Base-by-base conservation (phyloP, 2,113 vertebrate genomes). In the Pachypanchax playfairii region DNA sequence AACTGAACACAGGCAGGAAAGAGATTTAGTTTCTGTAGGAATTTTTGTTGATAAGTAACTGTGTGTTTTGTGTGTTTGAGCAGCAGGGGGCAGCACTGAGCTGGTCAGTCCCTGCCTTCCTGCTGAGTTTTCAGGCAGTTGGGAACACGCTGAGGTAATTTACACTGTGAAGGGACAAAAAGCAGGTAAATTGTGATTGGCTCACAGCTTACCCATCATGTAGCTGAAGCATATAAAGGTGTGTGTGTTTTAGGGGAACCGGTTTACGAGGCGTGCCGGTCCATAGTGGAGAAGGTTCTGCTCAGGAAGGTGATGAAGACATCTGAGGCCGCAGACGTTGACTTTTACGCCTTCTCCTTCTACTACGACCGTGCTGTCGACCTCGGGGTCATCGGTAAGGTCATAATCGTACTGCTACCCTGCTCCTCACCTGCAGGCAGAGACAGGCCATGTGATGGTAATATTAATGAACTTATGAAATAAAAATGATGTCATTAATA, bases 341-440 rank as follows among this genome's bases (percentile, higher is more conserved):
- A 94, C 26, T 97, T 99, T 69, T 98, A 96, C 44, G 94, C 95
- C 3, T 98, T 98, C 81, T 96, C 95, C 48, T 99, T 94, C 84
- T 98, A 98, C 79, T 96, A 96, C 2, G 94, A 98, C 78, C 89
- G 90, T 7, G 97, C 94, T 1, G 93, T 93, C 35, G 91, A 94
- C 21, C 87, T 94, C 15, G 88, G 91, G 0, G 83, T 93, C 64
- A 93, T 98, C 52, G 95, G 96, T 98, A 55, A 0, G 41, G 24
- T n/a, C 15, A 18, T 4, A 6, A 12, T 2, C 4, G 24, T 26
- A 0, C n/a, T 43, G 22, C 42, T 0, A 10, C 52, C 12, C 48
- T 26, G 1, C 2, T 20, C 13, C 26, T n/a, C 3, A 22, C 22
- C 50, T 55, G 60, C 15, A 63, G 14, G 13, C 36, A 10, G 9